These are phyloP conservation scores for Dasypolia templi DNA, from an alignment of 2,888 invertebrate genomes.

Conservation along the genomic window DNA sequence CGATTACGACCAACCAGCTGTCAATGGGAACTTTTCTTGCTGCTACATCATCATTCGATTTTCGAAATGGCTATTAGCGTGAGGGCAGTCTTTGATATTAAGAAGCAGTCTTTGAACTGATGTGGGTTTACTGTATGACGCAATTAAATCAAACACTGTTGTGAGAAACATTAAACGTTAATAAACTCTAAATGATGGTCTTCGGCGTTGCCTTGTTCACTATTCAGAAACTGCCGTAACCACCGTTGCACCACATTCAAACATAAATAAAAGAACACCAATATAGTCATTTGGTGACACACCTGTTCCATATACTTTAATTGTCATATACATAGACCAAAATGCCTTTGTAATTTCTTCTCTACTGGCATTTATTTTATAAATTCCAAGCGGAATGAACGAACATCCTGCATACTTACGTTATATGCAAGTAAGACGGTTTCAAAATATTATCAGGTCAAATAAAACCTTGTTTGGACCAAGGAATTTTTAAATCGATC, in stretches of 20 bases:
- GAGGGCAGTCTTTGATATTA: neutral
- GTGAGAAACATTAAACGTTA: neutral
- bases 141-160: neutral
- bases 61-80: conserved; percentile 8
- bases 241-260: conserved; percentile 28
- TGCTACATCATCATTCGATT: conserved; percentile 33
- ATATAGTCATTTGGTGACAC: conserved; percentile 40
- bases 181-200: neutral
- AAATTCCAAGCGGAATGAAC: conserved; percentile 3
- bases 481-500: conserved; percentile 53
- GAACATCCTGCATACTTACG: conserved; percentile 15
- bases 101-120: neutral
- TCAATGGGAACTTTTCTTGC: conserved; percentile 19
- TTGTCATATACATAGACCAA: conserved; percentile 16
- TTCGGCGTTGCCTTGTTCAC: neutral
- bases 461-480: conserved; percentile 41
- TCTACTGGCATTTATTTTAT: conserved; percentile 7
- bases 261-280: conserved; percentile 5
- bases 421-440: conserved; percentile 48
- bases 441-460: conserved; percentile 39
- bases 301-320: conserved; percentile 34
- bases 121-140: neutral
- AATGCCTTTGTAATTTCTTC: conserved; percentile 16
- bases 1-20: conserved; percentile 29
- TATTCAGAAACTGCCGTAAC: neutral